Evolutionary conservation across 2,888 invertebrate species (phyloP), one percentile per base, ranked within the genome.

Genomic region (Isoperla grammatica): DNA sequence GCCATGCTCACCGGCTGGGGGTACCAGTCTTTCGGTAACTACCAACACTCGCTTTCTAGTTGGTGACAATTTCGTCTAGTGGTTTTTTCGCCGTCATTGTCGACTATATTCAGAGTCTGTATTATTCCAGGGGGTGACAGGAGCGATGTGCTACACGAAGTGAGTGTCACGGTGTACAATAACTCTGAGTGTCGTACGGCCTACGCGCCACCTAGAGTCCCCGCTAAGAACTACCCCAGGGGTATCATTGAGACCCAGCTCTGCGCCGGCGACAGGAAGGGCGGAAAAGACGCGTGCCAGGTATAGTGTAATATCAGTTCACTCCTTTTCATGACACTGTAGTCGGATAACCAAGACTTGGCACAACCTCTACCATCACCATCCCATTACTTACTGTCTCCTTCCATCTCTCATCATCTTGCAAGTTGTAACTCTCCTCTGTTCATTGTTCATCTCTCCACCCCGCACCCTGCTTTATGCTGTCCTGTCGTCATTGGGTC

Each of bases 261-360:
- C 1, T 65, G 65, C 46, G 65, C 65, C 39, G 68, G 68, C 8
- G 65, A 67, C 59, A 59, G 60, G 42, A 59, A 65, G 22, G 68
- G 67, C 1, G 67, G 66, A 8, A 67, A 65, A 61, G 68, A 67
- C 62, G 67, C 68, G 19, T 68, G 68, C 19, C 66, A 68, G 65
- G 66, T 67, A 37, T 29, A 50, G n/a, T n/a, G n/a, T n/a, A n/a
- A n/a, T n/a, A n/a, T n/a, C n/a, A n/a, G n/a, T n/a, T n/a, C n/a
- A n/a, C n/a, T n/a, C n/a, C n/a, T n/a, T n/a, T n/a, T n/a, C n/a
- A n/a, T n/a, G n/a, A n/a, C n/a, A n/a, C n/a, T n/a, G n/a, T n/a
- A n/a, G n/a, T n/a, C n/a, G n/a, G n/a, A n/a, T n/a, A n/a, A n/a
- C n/a, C n/a, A n/a, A n/a, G n/a, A n/a, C n/a, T n/a, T n/a, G n/a